Evolutionary conservation across 30 jellyfish, hydroid and myxozoan genomes (phyloP).

Genomic region (Aurelia sp.): DNA sequence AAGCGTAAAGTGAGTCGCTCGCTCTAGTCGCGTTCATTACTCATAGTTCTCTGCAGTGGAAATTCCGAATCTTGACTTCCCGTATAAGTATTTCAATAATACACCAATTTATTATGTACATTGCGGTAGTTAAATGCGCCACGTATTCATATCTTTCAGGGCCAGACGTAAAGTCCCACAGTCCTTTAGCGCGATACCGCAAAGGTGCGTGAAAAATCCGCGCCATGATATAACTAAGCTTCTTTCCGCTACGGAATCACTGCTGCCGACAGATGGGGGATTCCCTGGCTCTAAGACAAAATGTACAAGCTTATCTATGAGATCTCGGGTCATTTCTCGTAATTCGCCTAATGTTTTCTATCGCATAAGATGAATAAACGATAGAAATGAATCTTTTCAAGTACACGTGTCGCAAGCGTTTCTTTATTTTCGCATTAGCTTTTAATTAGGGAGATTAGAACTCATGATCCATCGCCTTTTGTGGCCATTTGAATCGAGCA

Average conservation of each 20-base stretch:
- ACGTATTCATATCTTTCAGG: too few species aligned
- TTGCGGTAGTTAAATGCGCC: too few species aligned
- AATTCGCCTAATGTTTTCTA: not conserved
- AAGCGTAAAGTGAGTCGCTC: too few species aligned
- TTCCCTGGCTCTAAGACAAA: conserved; percentile 25
- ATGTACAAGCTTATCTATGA: not conserved
- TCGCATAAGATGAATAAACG: conserved; percentile 1
- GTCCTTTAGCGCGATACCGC: too few species aligned
- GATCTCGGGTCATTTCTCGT: conserved; percentile 27
- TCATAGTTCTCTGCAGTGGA: too few species aligned
- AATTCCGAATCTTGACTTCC: too few species aligned
- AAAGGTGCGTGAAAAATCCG: too few species aligned
- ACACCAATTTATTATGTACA: too few species aligned
- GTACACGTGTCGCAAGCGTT: conserved; percentile 48
- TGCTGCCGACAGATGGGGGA: conserved; percentile 57
- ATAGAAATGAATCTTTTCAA: not conserved
- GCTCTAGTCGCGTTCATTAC: too few species aligned
- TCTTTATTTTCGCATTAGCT: conserved; percentile 19
- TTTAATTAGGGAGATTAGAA: conserved; percentile 2
- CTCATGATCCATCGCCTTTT: conserved; percentile 24
- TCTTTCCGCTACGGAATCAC: not conserved
- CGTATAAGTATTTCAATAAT: too few species aligned
- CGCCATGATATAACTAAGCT: too few species aligned
- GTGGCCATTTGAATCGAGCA: conserved; percentile 28
- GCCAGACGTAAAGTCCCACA: too few species aligned